Conservation (phyloP, 2,113 vertebrate genomes). For the Lophotis ruficrista region DNA sequence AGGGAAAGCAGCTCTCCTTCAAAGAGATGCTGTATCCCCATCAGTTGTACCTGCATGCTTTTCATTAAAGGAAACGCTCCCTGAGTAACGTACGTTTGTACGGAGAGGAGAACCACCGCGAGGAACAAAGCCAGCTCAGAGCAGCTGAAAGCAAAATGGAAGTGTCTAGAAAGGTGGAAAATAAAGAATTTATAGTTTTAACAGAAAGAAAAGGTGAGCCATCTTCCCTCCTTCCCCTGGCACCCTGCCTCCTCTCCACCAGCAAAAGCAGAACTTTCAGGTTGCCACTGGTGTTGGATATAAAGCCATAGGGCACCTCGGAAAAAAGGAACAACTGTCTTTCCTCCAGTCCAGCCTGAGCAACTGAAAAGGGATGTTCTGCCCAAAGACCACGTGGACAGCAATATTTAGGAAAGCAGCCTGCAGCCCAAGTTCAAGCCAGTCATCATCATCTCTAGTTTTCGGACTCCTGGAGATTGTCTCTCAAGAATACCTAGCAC, state of each 20-base stretch:
- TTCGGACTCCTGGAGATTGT: not conserved
- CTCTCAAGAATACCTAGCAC: not conserved
- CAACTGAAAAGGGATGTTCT: not conserved
- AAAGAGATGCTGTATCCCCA: slow-evolving; percentile 56
- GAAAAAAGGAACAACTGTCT: not conserved
- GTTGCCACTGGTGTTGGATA: not conserved
- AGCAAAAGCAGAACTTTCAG: not conserved
- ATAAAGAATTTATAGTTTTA: not conserved
- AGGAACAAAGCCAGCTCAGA: slow-evolving; percentile 35
- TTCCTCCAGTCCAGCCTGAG: not conserved
- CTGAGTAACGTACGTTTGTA: slow-evolving; percentile 61
- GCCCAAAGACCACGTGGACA: not conserved
- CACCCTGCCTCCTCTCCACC: not conserved
- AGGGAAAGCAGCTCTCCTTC: slow-evolving; percentile 4
- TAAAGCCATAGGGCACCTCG: not conserved
- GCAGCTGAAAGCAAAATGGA: slow-evolving; percentile 56
- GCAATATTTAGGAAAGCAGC: not conserved
- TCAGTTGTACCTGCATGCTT: slow-evolving; percentile 56
- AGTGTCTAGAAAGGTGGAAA: slow-evolving; percentile 46
- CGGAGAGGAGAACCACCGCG: slow-evolving; percentile 28
- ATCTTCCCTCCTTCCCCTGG: not conserved
- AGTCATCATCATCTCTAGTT: not conserved
- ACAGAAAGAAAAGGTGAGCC: not conserved
- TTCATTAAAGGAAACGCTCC: slow-evolving; percentile 61
- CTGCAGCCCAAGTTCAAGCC: not conserved